Evolutionary conservation across 2,797 vertebrate species (phyloP), one percentile per base, ranked within the genome.

Genomic region (Silurus lanzhouensis): DNA sequence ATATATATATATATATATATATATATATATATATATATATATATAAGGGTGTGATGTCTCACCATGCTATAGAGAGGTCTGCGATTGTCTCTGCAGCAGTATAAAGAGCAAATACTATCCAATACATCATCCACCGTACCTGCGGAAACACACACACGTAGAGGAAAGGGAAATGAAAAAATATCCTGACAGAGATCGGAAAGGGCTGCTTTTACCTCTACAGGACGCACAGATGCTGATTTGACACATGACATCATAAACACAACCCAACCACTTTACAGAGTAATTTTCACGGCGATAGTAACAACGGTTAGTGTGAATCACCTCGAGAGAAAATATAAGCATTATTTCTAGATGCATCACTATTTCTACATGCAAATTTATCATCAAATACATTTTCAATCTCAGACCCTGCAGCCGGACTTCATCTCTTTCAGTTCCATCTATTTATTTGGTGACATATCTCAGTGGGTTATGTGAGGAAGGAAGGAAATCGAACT

Each of bases 91-190:
- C 96, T 83, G 91, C 92, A 75, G 96, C 94, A 10, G 95, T 96
- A 75, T 96, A 97, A 85, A 97, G 94, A 81, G 96, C 96, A 92
- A 96, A 97, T 66, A 97, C 96, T 88, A 97, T 97, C 96, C 96
- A 97, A 88, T 97, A 97, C 96, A 97, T 97, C 96, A 97, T 97
- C 96, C 96, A 97, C 71, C 96, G 96, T 87, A 97, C 96, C 96
- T 97, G 90, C 55, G 52, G 84, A 46, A 66, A 83, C 31, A 71
- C 68, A 70, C n/a, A 75, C 72, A 75, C 72, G 57, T 8, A 12
- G 7, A 76, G 17, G 75, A 58, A 60, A 60, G 55, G 75, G 25
- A 77, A 77, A 38, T 77, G 72, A 75, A 6, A 57, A 52, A 27
- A 57, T 38, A 6, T n/a, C 72, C 6, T 55, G 75, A 20, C 57